Base-by-base conservation (phyloP, 2,888 invertebrate species). In the Anthophora plumipes region DNA sequence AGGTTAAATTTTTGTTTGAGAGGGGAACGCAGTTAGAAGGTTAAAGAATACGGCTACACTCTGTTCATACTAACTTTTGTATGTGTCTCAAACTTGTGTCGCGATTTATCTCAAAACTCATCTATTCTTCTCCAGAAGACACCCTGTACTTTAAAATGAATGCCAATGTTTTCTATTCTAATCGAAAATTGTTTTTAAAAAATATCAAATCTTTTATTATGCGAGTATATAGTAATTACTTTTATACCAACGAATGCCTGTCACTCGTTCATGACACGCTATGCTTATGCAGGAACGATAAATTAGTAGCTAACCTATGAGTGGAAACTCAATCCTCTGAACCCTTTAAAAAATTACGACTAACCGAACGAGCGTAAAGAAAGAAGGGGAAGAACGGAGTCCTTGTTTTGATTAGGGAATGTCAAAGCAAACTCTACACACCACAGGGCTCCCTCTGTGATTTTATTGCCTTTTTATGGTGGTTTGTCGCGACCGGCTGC, bases 331-430 rank as follows among this genome's bases (percentile, higher is more conserved):
- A 82, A 79, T 86, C 66, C 77, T 64, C 72, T 37, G 60, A 31
- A 48, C 25, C 20, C 43, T 31, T 66, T 72, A 61, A 73, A 77
- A 31, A 52, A 59, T 80, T 80, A 87, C 54, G 78, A 48, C 50
- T 70, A 37, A 41, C 50, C 72, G 60, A 82, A 77, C 55, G 37
- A 57, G 63, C 41, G 50, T 46, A 66, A 71, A 41, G 12, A 50
- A 75, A 54, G 31, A 39, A 17, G 60, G 52, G 12, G 59, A 66
- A 22, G 81, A 70, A 71, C 67, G 61, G 82, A 82, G 72, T 71
- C 76, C 64, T 81, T 89, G 88, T 90, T 90, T 85, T 90, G 91
- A 90, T 90, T 88, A 79, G 77, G 63, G 69, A 84, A 87, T 90
- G 91, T 90, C 89, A 89, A 87, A 89, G 87, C 90, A 90, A 89